Percentiles rank a stretch among this genome's conserved stretches.
Conservation (phyloP, 2,797 vertebrate species). For the Macrochelys suwanniensis region DNA sequence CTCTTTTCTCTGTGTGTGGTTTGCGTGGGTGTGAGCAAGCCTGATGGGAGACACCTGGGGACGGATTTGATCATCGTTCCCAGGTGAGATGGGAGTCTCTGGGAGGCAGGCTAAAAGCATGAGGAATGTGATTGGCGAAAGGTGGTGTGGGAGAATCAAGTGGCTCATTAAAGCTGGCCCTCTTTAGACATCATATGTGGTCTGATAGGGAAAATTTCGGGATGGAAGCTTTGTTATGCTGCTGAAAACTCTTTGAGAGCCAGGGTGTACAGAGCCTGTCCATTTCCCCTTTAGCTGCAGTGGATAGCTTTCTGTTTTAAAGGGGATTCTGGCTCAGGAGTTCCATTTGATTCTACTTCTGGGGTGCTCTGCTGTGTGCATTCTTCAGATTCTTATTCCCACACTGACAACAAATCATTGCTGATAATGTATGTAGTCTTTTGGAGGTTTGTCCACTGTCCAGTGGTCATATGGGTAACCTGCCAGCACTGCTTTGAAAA, state of each 20-base stretch:
- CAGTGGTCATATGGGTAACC: neutral
- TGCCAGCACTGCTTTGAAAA: neutral
- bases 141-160: conserved; percentile 4
- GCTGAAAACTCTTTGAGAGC: neutral
- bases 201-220: conserved; percentile 45
- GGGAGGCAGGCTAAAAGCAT: neutral
- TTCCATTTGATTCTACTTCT: neutral
- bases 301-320: neutral
- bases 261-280: neutral
- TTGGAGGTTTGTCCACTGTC: neutral
- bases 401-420: neutral
- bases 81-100: neutral
- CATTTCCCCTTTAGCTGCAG: neutral
- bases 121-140: neutral
- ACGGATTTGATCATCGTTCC: neutral
- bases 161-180: conserved; percentile 4
- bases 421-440: neutral
- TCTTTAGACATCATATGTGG: neutral
- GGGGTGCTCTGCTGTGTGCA: neutral
- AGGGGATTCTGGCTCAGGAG: neutral
- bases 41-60: neutral
- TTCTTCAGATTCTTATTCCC: neutral
- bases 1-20: fast-evolving
- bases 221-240: neutral
- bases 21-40: neutral